Evolutionary conservation across 2,888 invertebrate species (phyloP), one percentile per base, ranked within the genome.

Genomic region (Tupiocoris notatus): DNA sequence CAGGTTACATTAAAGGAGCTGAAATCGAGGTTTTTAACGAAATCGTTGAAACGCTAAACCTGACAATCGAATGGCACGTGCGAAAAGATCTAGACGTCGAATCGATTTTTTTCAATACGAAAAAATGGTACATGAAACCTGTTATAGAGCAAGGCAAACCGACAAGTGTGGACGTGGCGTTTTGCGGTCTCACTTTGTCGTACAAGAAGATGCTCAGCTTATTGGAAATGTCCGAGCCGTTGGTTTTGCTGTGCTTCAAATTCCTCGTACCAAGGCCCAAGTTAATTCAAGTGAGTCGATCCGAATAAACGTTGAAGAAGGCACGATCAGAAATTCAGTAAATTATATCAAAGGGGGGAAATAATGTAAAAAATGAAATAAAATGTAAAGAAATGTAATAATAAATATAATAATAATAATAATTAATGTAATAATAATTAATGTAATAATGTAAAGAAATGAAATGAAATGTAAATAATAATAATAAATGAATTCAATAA

Each of bases 201-300:
- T 20, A 68, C 20, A 61, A 63, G 70, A 77, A 66, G 56, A 9
- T 64, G 21, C 54, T 63, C 59, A n/a, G 24, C 18, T 61, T 58
- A 0, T 56, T 77, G 3, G 75, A 77, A 2, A 67, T 68, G 67
- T 77, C 77, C 1, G 39, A 21, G 3, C 63, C 77, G 0, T 3
- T 75, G 17, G 16, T 23, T 39, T 17, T n/a, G 18, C 56, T 77
- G 1, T 77, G 77, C 54, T 61, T 77, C 24, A 24, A 12, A n/a
- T 77, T 68, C 25, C 58, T 77, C 16, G 77, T 77, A 0, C 77
- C 77, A 0, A 39, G 77, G 22, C 77, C 77, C 0, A 73, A 65
- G 18, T 9, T 64, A 1, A 25, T 70, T 9, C 70, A 59, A 21
- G 70, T 70, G 17, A 23, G 61, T 24, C 6, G n/a, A n/a, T n/a